Evolutionary conservation across 2,888 invertebrate genomes (phyloP).

Genomic region (Prosopocoilus inquinatus): DNA sequence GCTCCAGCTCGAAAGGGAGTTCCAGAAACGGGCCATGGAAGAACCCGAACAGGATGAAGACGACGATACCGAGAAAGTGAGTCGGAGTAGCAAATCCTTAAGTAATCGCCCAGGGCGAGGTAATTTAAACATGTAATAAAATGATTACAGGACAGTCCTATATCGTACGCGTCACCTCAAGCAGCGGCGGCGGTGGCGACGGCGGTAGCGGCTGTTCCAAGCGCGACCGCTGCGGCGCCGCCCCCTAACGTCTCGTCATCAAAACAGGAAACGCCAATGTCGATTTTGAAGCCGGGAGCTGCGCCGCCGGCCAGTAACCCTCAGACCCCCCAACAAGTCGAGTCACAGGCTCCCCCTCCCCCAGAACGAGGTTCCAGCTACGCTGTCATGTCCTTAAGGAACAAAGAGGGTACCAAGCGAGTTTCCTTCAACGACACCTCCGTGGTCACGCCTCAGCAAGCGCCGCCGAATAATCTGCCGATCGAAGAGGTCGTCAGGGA

Average conservation of each 20-base stretch:
- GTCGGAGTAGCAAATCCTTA: slow-evolving; percentile 8
- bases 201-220: slow-evolving; percentile 39
- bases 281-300: slow-evolving; percentile 49
- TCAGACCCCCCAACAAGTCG: slow-evolving; percentile 28
- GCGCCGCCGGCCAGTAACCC: slow-evolving; percentile 39
- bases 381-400: slow-evolving; percentile 71
- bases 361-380: slow-evolving; percentile 89
- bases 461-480: slow-evolving; percentile 30
- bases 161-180: slow-evolving; percentile 35
- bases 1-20: slow-evolving; percentile 90
- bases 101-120: not conserved
- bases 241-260: slow-evolving; percentile 42
- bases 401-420: slow-evolving; percentile 48
- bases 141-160: slow-evolving; percentile 43
- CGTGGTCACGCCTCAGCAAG: slow-evolving; percentile 43
- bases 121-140: not conserved
- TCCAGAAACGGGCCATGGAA: slow-evolving; percentile 87
- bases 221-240: slow-evolving; percentile 44
- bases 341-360: slow-evolving; percentile 62
- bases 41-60: slow-evolving; percentile 68
- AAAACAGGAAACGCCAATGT: slow-evolving; percentile 44
- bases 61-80: slow-evolving; percentile 65
- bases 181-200: slow-evolving; percentile 39
- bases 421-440: slow-evolving; percentile 48
- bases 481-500: slow-evolving; percentile 53